These are phyloP conservation scores for Clytia hemisphaerica DNA, from an alignment of 30 jellyfish, hydroid and myxozoan species.

Conservation along the genomic window DNA sequence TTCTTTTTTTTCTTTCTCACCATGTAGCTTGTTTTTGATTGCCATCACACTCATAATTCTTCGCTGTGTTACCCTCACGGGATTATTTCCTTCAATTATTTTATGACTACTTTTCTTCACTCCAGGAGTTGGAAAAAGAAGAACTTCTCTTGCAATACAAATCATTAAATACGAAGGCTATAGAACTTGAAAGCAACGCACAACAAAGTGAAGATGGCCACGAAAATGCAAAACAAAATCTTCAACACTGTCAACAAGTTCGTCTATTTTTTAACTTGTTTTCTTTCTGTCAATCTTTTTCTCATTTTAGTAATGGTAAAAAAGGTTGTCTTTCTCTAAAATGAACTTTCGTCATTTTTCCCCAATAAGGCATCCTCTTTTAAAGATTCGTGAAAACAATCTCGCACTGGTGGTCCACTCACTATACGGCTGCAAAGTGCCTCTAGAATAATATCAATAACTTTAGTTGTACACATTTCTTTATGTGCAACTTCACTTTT, in stretches of 20 bases:
- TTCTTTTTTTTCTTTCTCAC: background rate
- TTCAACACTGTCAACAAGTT: conserved; percentile 60
- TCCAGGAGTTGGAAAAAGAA: conserved; percentile 82
- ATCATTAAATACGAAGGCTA: conserved; percentile 78
- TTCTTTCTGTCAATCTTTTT: too few relatives aligned
- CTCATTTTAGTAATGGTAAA: too few relatives aligned
- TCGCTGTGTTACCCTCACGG: background rate
- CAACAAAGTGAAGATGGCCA: conserved; percentile 60
- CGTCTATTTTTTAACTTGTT: too few relatives aligned
- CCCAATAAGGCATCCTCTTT: too few relatives aligned
- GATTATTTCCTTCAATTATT: too few relatives aligned
- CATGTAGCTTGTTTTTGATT: background rate
- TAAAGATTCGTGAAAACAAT: too few relatives aligned
- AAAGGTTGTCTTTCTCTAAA: background rate
- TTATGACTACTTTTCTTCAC: background rate
- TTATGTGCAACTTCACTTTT: too few relatives aligned
- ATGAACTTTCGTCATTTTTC: background rate
- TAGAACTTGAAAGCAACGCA: conserved; percentile 64
- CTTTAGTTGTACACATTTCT: too few relatives aligned
- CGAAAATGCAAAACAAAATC: conserved; percentile 11
- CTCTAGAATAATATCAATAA: too few relatives aligned
- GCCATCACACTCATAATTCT: background rate
- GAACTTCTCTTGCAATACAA: conserved; percentile 75
- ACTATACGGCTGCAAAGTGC: too few relatives aligned
- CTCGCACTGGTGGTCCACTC: too few relatives aligned